Base-by-base conservation (phyloP, 1,140 invertebrate genomes). In the Nylanderia fulva region DNA sequence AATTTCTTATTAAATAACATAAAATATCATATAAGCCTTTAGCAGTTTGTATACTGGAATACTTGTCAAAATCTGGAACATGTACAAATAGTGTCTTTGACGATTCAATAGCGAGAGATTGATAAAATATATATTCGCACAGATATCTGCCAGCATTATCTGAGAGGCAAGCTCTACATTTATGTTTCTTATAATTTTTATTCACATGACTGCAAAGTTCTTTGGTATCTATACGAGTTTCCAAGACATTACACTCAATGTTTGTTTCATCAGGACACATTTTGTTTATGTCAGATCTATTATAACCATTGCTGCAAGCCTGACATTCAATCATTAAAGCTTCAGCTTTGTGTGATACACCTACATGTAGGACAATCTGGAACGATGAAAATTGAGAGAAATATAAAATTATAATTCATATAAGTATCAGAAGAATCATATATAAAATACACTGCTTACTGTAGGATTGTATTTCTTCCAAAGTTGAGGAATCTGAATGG, bases 71-170 rank as follows among this genome's bases (percentile, higher is more conserved):
- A 74, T 96, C 95, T 8, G 97, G 97, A 2, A 97, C 96, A 90
- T 97, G 97, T 15, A 97, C 92, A 90, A 97, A 97, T n/a, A 97
- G 79, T 8, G 95, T 95, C 61, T 95, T 94, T 0, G 92, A 91
- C 48, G 92, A 92, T 90, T 96, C 93, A 66, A 96, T 93, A 61
- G 93, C 94, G 0, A 97, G 92, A 0, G 96, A 97, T 68, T 96
- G 95, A 93, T 96, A 97, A 94, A 95, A 97, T 82, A 95, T 97
- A 90, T 96, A 97, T 93, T 97, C 97, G 87, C 96, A 97, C 0
- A 97, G 91, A 91, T 96, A 97, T 92, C 96, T 96, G 89, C 95
- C 95, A 29, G 95, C 95, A 87, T 95, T 48, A 8, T 90, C 58
- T 0, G 95, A 96, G 33, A 93, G 45, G 58, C 90, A 87, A 66